These are phyloP conservation scores for Aphidoletes aphidimyza DNA, from an alignment of 2,888 invertebrate species.

Conservation along the genomic window DNA sequence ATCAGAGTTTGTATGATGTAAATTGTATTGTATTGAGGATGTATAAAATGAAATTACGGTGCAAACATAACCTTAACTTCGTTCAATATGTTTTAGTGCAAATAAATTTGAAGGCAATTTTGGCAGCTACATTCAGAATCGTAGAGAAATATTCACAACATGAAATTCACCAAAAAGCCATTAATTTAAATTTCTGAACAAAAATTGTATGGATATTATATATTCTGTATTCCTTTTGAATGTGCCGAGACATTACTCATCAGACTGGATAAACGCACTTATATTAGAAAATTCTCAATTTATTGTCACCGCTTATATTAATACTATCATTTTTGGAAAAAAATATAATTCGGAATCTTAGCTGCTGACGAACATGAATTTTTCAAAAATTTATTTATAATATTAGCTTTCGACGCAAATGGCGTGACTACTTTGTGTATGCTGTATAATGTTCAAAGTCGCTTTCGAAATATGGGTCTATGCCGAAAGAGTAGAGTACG, in stretches of 20 bases:
- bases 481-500: background rate
- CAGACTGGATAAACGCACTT: background rate
- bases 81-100: background rate
- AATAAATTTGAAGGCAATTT: background rate
- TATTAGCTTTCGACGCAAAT: background rate
- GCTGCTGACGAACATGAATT: no score
- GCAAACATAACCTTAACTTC: conserved; percentile 16
- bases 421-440: background rate
- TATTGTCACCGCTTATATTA: no score
- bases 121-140: no score
- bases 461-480: background rate
- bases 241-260: background rate
- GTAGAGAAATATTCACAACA: no score
- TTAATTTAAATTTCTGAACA: no score
- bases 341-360: no score
- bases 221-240: background rate
- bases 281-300: no score
- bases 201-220: no score
- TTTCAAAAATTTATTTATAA: no score
- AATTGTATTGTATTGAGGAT: background rate
- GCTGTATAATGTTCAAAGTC: background rate
- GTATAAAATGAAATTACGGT: background rate
- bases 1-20: background rate
- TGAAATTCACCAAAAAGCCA: no score
- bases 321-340: no score